A percentile compares a stretch with the other conserved stretches of the same genome.
These are phyloP conservation scores for Anastrepha ludens DNA, from an alignment of 1,140 invertebrate species.

Conservation along the genomic window DNA sequence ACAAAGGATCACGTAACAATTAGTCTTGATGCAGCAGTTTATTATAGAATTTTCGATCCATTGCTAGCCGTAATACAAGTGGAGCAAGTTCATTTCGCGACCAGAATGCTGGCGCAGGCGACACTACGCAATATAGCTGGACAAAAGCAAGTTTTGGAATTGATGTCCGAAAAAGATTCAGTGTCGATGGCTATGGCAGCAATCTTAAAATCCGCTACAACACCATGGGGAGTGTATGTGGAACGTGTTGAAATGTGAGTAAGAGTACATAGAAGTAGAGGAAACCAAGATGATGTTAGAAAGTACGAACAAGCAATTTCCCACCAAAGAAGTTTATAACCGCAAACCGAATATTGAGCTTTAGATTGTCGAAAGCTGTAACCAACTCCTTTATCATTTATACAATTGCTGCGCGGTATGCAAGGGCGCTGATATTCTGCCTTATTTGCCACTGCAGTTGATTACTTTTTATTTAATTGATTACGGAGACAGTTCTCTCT, in stretches of 20 bases:
- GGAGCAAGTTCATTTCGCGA: conserved; percentile 80
- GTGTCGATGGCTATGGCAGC: conserved; percentile 61
- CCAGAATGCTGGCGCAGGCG: conserved; percentile 86
- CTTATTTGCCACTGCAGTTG: too few species aligned
- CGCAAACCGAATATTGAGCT: too few species aligned
- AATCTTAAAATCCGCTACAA: conserved; percentile 62
- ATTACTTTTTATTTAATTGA: too few species aligned
- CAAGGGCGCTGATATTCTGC: too few species aligned
- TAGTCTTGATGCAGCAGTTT: conserved; percentile 91
- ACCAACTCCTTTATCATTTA: too few species aligned
- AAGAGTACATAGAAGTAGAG: too few species aligned
- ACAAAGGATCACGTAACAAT: conserved; percentile 94
- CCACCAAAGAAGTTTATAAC: too few species aligned
- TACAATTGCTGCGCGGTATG: too few species aligned
- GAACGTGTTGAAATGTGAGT: conserved; percentile 94
- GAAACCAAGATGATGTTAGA: too few species aligned
- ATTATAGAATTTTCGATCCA: conserved; percentile 86
- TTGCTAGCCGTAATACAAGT: conserved; percentile 87
- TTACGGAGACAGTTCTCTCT: too few species aligned
- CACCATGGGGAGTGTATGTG: conserved; percentile 93
- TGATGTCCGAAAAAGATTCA: conserved; percentile 62
- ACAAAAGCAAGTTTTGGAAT: conserved; percentile 90
- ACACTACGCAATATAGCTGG: conserved; percentile 91
- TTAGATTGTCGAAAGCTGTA: too few species aligned
- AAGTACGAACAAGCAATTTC: too few species aligned